A percentile compares a stretch with the other conserved stretches of the same genome.
These are phyloP conservation scores for Smithornis capensis DNA, from an alignment of 2,113 vertebrate species.

Conservation along the genomic window DNA sequence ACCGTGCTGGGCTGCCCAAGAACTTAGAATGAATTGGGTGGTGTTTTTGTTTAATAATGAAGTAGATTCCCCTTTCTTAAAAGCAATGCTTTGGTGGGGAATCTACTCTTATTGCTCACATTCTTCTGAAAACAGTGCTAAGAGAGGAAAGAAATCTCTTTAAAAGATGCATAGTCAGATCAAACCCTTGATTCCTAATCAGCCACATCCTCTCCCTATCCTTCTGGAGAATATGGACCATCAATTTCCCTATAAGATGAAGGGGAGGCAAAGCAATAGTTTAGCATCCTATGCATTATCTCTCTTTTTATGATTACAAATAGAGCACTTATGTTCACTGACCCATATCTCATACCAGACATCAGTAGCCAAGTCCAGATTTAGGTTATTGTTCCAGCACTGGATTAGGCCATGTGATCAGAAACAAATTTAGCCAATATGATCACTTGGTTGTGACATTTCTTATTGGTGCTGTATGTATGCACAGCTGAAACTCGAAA, in stretches of 20 bases:
- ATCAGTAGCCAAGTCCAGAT: not conserved
- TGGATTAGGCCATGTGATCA: slow-evolving; percentile 15
- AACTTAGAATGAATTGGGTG: not conserved
- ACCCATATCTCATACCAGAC: slow-evolving; percentile 53
- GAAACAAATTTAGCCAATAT: slow-evolving; percentile 41
- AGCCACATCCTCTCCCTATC: slow-evolving; percentile 35
- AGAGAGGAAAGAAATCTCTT: not conserved
- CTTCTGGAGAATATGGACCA: slow-evolving; percentile 1
- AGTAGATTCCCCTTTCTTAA: not conserved
- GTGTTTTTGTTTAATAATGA: not conserved
- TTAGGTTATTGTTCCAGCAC: slow-evolving; percentile 45
- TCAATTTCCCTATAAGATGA: slow-evolving; percentile 39
- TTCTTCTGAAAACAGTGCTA: not conserved
- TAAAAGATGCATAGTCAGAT: slow-evolving; percentile 20
- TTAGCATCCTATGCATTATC: slow-evolving; percentile 40
- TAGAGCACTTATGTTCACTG: slow-evolving; percentile 36
- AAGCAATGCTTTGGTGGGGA: not conserved
- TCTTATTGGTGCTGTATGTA: not conserved
- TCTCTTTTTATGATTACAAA: slow-evolving; percentile 55
- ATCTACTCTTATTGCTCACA: not conserved
- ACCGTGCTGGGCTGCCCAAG: not conserved
- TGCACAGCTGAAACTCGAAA: not conserved
- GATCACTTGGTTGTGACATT: slow-evolving; percentile 1
- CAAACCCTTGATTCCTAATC: slow-evolving; percentile 8
- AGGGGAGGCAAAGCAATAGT: slow-evolving; percentile 31